A percentile compares a stretch with the other conserved stretches of the same genome.
phyloP scores from a whole-genome alignment of 1,140 invertebrate genomes.

The Macrocentrus cingulum region DNA sequence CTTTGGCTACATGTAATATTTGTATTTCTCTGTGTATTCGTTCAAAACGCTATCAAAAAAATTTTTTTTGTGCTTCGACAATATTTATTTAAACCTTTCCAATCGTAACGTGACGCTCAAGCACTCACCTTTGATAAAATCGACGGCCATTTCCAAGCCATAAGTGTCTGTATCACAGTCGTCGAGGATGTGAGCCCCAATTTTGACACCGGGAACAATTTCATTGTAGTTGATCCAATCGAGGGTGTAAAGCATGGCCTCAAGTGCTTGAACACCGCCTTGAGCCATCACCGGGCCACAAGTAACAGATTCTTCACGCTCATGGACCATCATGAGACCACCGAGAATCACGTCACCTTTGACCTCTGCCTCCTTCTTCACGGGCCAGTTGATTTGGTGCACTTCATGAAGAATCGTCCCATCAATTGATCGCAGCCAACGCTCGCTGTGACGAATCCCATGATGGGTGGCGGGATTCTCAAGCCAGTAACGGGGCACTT shows the following conservation, averaged over 20 bases:
- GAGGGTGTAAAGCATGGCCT: conserved; percentile 90
- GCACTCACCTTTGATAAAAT: conserved; percentile 92
- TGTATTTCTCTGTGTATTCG: too few relatives aligned
- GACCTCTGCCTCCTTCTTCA: conserved; percentile 82
- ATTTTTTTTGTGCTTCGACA: too few relatives aligned
- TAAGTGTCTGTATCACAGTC: conserved; percentile 97
- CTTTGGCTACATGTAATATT: too few relatives aligned
- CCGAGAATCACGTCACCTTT: conserved; percentile 84
- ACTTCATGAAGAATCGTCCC: conserved; percentile 13
- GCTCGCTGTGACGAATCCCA: conserved; percentile 36
- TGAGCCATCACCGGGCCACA: conserved; percentile 94
- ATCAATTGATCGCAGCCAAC: conserved; percentile 41
- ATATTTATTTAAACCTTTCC: too few relatives aligned
- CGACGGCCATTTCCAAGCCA: conserved; percentile 92
- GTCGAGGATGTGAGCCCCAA: conserved; percentile 88
- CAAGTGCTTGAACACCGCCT: conserved; percentile 87
- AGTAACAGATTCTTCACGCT: conserved; percentile 77
- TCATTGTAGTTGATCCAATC: conserved; percentile 76
- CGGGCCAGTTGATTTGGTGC: conserved; percentile 69
- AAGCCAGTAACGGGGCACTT: conserved; percentile 8
- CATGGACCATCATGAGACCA: conserved; percentile 94
- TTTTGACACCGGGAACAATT: conserved; percentile 72
- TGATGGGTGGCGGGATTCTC: conserved; percentile 37
- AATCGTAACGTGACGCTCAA: too few relatives aligned
- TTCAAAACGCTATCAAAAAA: too few relatives aligned